Evolutionary conservation across 2,797 vertebrate species (phyloP), one percentile per base, ranked within the genome.

Genomic region (Halcyon smyrnensis): DNA sequence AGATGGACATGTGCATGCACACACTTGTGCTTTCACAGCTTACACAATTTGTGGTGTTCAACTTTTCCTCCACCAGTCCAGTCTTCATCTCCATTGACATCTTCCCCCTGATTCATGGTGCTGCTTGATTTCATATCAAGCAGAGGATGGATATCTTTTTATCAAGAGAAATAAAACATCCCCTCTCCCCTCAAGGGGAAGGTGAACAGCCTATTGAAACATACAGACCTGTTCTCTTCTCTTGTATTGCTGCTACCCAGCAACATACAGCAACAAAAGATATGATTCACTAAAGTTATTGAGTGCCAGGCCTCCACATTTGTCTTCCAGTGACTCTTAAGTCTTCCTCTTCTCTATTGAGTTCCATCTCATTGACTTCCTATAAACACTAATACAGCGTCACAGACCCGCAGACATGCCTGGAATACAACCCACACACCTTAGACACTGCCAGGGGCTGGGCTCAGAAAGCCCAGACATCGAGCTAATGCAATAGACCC

Each of bases 281-380:
- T 94, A 92, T 87, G 96, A 96, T 97, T 95, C 96, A 84, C 76
- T 97, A 45, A 95, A 97, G 96, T 94, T 97, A 96, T 97, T 77
- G 95, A 97, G 95, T 97, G 92, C 92, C 92, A 88, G 95, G 78
- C 87, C 94, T 97, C 95, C 96, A 94, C 96, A 97, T 98, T 97
- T 97, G 94, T 97, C 97, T 97, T 97, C 95, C 95, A 97, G 94
- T 97, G 96, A 95, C 94, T 96, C 95, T 94, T 79, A 97, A 97
- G 93, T 96, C 91, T 94, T 95, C 93, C 94, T 96, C 96, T 96
- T 93, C 84, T 92, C 88, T 97, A 96, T 96, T 94, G 96, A 98
- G 97, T 98, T 98, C 97, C 96, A 97, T 97, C 95, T 98, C 97
- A 98, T 97, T 97, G 97, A 97, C 97, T 98, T 98, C 97, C 96